Evolutionary conservation across 2,113 vertebrate genomes (phyloP).

Genomic region (Sinocyclocheilus maitianheensis): DNA sequence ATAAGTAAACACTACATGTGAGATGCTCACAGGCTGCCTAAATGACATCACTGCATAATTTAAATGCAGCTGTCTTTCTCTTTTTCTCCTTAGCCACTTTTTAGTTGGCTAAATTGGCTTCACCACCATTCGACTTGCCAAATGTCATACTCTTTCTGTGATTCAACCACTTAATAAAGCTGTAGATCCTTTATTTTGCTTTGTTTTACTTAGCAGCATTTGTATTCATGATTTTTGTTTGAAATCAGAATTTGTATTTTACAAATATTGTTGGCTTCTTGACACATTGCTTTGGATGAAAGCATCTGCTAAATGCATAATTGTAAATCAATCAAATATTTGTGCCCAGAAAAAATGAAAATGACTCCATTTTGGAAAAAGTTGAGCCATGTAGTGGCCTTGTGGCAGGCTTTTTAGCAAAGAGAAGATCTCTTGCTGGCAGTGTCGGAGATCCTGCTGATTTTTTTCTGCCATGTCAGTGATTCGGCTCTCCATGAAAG

Average conservation of each 20-base stretch:
- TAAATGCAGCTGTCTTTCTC: constrained; percentile 40
- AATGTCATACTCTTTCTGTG: background rate
- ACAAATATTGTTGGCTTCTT: too few relatives aligned
- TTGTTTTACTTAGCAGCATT: background rate
- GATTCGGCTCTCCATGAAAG: constrained; percentile 54
- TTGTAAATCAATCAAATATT: background rate
- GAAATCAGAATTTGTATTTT: background rate
- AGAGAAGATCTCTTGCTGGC: constrained; percentile 39
- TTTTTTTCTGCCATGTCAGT: constrained; percentile 47
- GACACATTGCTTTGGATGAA: too few relatives aligned
- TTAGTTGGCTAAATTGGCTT: constrained; percentile 3
- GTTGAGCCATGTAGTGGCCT: constrained; percentile 6
- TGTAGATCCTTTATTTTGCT: background rate
- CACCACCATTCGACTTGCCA: background rate
- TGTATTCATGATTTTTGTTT: background rate
- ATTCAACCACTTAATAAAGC: background rate
- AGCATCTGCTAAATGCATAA: too few relatives aligned
- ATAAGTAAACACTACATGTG: background rate
- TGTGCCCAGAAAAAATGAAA: constrained; percentile 15
- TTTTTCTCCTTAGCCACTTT: constrained; percentile 15
- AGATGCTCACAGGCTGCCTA: constrained; percentile 28
- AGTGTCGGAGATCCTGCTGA: constrained; percentile 42
- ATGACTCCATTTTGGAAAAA: constrained; percentile 7
- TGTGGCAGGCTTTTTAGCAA: constrained; percentile 26
- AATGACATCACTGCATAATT: constrained; percentile 38